These are phyloP conservation scores for Chloropsis cyanopogon DNA, from an alignment of 2,113 vertebrate species.

Conservation along the genomic window DNA sequence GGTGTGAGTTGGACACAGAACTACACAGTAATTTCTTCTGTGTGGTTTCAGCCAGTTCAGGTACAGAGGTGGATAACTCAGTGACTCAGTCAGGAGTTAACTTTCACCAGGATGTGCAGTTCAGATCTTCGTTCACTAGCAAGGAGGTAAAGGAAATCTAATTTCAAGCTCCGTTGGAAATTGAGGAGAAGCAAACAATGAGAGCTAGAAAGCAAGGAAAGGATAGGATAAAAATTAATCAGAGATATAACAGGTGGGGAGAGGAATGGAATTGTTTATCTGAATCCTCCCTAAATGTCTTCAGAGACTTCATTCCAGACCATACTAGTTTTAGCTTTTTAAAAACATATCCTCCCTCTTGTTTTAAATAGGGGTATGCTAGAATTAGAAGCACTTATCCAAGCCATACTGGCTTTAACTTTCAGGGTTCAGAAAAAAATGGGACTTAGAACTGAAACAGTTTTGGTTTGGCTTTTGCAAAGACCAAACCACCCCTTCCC, in stretches of 20 bases:
- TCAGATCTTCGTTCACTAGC: neutral
- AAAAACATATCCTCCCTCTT: slow-evolving; percentile 34
- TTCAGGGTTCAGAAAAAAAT: neutral
- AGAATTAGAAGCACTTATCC: slow-evolving; percentile 43
- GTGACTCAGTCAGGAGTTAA: neutral
- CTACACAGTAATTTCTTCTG: neutral
- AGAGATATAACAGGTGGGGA: neutral
- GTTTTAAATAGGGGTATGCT: slow-evolving; percentile 15
- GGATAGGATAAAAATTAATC: neutral
- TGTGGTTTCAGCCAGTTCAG: neutral
- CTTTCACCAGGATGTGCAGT: neutral
- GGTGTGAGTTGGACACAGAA: neutral
- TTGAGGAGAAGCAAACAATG: neutral
- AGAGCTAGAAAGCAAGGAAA: neutral
- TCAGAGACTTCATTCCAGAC: neutral
- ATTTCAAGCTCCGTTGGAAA: slow-evolving; percentile 31
- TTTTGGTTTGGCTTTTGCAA: slow-evolving; percentile 25
- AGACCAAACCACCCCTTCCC: neutral
- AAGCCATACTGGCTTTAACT: neutral
- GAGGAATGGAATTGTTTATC: neutral
- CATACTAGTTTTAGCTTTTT: slow-evolving; percentile 1
- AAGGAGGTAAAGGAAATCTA: slow-evolving; percentile 9
- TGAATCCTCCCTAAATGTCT: slow-evolving; percentile 11
- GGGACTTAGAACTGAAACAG: neutral
- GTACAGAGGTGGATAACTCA: neutral